Percentiles rank a stretch among this genome's conserved stretches.
These are phyloP conservation scores for Zhengitettix transpicula DNA, from an alignment of 2,888 invertebrate species.

Conservation along the genomic window DNA sequence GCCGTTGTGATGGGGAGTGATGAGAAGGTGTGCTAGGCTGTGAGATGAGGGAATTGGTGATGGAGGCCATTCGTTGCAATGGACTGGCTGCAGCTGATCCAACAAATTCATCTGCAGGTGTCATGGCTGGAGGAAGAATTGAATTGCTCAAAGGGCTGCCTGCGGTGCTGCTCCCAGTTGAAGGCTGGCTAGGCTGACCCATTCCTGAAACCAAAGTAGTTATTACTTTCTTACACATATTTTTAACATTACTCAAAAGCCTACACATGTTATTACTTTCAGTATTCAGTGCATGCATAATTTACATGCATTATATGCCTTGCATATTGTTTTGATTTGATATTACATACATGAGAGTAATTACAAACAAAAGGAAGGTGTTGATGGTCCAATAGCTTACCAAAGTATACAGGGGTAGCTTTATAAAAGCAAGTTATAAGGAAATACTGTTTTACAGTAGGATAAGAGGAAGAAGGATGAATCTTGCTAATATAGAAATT, in stretches of 20 bases:
- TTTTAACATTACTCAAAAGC: not conserved
- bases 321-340: too few relatives aligned
- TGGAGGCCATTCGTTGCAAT: constrained; percentile 92
- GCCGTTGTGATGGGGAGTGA: constrained; percentile 68
- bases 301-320: too few relatives aligned
- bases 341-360: too few relatives aligned
- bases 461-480: too few relatives aligned
- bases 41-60: constrained; percentile 90
- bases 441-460: too few relatives aligned
- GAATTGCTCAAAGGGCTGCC: constrained; percentile 74
- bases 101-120: constrained; percentile 54
- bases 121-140: constrained; percentile 61
- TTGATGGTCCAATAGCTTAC: too few relatives aligned
- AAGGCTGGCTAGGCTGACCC: not conserved
- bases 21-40: constrained; percentile 75
- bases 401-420: too few relatives aligned
- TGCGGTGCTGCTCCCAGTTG: constrained; percentile 40
- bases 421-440: too few relatives aligned
- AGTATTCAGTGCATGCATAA: too few relatives aligned
- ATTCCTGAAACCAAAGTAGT: not conserved
- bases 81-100: constrained; percentile 68
- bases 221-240: not conserved
- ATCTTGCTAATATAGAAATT: too few relatives aligned
- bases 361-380: too few relatives aligned
- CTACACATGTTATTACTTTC: too few relatives aligned